These are phyloP conservation scores for Acanthisitta chloris DNA, from an alignment of 2,113 vertebrate species.

Conservation along the genomic window DNA sequence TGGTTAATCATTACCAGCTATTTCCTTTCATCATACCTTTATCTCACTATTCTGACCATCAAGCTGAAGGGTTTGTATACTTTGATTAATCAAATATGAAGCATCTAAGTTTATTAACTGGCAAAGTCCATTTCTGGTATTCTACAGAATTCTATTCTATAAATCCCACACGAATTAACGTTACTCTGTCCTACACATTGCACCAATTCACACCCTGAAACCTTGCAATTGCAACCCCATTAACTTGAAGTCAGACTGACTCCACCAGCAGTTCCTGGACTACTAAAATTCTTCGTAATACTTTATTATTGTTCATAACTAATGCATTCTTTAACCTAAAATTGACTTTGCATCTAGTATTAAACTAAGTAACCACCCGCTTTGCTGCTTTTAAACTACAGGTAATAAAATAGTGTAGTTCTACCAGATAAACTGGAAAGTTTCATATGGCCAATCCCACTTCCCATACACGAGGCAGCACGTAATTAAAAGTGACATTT, in stretches of 20 bases:
- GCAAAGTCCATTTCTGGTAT: background rate
- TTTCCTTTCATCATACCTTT: background rate
- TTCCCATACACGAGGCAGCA: background rate
- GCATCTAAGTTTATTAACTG: accelerated
- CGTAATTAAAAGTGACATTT: constrained; percentile 29
- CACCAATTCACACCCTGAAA: background rate
- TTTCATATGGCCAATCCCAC: background rate
- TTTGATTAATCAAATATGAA: background rate
- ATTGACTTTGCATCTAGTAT: background rate
- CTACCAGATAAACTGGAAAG: constrained; percentile 40
- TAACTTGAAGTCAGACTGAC: background rate
- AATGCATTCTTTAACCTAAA: background rate
- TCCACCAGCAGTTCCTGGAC: background rate
- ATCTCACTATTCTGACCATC: background rate
- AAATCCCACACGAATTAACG: background rate
- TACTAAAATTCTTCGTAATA: background rate
- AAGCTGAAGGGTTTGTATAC: background rate
- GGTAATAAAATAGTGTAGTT: background rate
- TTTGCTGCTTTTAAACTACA: background rate
- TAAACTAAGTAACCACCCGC: background rate
- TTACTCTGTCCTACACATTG: background rate
- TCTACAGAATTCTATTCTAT: background rate
- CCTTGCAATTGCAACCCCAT: background rate
- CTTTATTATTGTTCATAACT: background rate
- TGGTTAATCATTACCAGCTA: background rate